Evolutionary conservation across 30 jellyfish, hydroid and myxozoan genomes (phyloP), one percentile per base, ranked within the genome.

Genomic region (Haliclystus octoradiatus): DNA sequence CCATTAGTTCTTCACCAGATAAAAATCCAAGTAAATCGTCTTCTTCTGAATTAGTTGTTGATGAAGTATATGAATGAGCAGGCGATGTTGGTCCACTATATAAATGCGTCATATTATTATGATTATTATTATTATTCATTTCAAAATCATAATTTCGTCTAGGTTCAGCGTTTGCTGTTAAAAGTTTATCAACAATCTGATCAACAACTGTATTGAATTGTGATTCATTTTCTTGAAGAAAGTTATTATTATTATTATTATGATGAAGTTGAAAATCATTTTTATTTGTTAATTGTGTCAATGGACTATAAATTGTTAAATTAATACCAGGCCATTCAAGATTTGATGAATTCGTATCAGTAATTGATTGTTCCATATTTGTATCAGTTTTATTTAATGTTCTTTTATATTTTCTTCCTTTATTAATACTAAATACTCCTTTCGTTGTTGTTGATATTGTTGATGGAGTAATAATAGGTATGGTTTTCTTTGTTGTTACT

Each of bases 1-100:
- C 73, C 24, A 91, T 82, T 2, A 91, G 81, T 33, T 91, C 99
- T 78, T 91, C 99, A 1, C 99, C 99, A 14, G 99, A 82, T 52
- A 91, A 31, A 65, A 82, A 91, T 15, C 83, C 99, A 31, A 71
- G 67, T 25, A 52, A 30, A 33, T 71, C 5, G 26, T 89, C 91
- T 22, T 85, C 93, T 69, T 75, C 91, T 2, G 72, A 22, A 26
- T 1, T 2, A 19, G 12, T 31, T 31, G 95, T 72, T 2, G 80
- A 62, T 9, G 85, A 83, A 0, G 88, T 69, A 31, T 71, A 77
- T 19, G 82, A 82, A 49, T 83, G 72, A 0, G 94, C 33, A 1
- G 84, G 77, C 0, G 95, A 83, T 2, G 75, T 76, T 4, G 93
- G 62, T 34, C 82, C 72, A n/a, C 65, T 22, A 66, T 57, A 75